Base-by-base conservation (phyloP, 2,797 vertebrate genomes). In the Micrastur ruficollis region DNA sequence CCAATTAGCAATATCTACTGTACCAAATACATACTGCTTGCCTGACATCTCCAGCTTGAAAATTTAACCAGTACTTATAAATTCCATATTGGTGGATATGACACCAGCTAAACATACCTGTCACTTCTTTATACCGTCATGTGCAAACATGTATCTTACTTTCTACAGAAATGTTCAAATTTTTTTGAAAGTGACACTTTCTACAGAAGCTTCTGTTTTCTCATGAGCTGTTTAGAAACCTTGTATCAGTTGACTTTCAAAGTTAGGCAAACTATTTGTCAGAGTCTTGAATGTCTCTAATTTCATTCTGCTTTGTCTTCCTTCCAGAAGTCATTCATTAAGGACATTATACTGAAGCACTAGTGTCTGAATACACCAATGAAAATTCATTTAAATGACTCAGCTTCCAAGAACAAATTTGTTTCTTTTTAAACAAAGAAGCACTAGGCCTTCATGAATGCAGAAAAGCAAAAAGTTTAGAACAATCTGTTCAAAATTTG, bases 381-480 rank as follows among this genome's bases (percentile, higher is more conserved):
- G 49, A 76, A 96, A 95, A 94, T 78, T 80, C 50, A 89, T 65
- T 67, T 89, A 95, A 93, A 85, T 53, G 81, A 75, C 46, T 97
- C 58, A 81, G n/a, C 87, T 76, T 89, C 55, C 93, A 46, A 92
- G 92, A 96, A 95, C 7, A 19, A 94, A 86, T 70, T 40, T 94
- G 42, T 90, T 94, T 90, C 89, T 81, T 93, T 93, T 82, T 59
- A 95, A 97, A 95, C 84, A 83, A 88, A 84, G 65, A 46, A 81
- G n/a, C 29, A 32, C 36, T 83, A 91, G 75, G 67, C 73, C 65
- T 83, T 83, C 47, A 34, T 75, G 75, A 94, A 85, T 59, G 42
- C 88, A 81, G 74, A 96, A 80, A 46, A 87, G 67, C 23, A 73
- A 92, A 94, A 50, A 78, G 49, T 79, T 94, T 90, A 80, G 29